Evolutionary conservation across 2,888 invertebrate genomes (phyloP), one percentile per base, ranked within the genome.

Genomic region (Eledone cirrhosa): DNA sequence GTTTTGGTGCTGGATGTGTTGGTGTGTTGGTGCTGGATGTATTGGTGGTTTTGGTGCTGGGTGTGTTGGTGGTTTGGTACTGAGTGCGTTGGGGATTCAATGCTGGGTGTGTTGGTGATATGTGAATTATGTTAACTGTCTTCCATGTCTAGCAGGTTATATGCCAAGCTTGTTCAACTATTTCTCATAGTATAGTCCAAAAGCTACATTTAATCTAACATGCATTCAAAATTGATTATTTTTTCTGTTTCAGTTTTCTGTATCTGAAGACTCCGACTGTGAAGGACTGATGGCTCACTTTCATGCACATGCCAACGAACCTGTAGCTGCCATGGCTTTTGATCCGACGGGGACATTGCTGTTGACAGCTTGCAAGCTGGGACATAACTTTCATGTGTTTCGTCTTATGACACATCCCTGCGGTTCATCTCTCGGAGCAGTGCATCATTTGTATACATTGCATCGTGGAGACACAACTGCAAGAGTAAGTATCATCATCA

Each of bases 311-410:
- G 89, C 91, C n/a, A 96, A 96, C 85, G 91, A 92, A 80, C 89
- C 97, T 3, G 94, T 98, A 78, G 95, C 97, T 67, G 95, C 95
- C 48, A 93, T 98, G 92, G 93, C 94, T 87, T 98, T 98, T 90
- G 97, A 98, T 91, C 94, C 95, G 74, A 96, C 96, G 78, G 98
- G 98, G 74, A 94, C 95, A 92, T 91, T 98, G 80, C 92, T 98
- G 69, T 92, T 98, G 84, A 97, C 97, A 0, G 97, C 97, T 0
- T 98, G 98, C 91, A 94, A 94, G 84, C 93, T 96, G 33, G 98
- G 98, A 0, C 97, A 98, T 88, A 96, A 97, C 90, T 99, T 99
- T 92, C 96, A 99, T 91, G 93, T 99, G 85, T 99, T 98, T 92
- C 93, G 96, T 80, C 94, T 99, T 84, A 95, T 97, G 88, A 95